Evolutionary conservation across 2,113 vertebrate genomes (phyloP).

Genomic region (Hydrochoerus hydrochaeris): DNA sequence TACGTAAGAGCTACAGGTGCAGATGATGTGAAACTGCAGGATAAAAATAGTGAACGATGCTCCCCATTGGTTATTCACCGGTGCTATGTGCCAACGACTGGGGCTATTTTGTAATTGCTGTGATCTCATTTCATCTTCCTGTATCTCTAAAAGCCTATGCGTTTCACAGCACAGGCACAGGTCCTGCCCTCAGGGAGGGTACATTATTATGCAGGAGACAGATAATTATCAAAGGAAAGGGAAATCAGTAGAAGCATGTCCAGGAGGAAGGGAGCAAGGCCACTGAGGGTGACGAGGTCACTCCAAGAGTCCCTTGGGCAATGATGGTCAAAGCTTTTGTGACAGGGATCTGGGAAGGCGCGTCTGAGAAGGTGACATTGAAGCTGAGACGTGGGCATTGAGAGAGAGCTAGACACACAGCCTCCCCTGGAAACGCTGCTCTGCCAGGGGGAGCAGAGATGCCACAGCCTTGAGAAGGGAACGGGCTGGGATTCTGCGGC

Average conservation of each 20-base stretch:
- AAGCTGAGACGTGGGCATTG: background rate
- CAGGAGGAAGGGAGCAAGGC: background rate
- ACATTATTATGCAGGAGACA: background rate
- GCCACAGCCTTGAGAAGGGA: background rate
- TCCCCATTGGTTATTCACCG: background rate
- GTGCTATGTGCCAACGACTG: too few species aligned
- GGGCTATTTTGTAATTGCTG: background rate
- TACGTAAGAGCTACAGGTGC: background rate
- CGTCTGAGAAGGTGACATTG: background rate
- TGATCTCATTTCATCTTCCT: background rate
- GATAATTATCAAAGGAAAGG: background rate
- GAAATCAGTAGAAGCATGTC: fast-evolving
- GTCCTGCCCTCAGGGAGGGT: background rate
- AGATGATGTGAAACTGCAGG: background rate
- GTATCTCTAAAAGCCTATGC: background rate
- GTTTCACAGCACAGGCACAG: background rate
- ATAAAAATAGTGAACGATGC: background rate
- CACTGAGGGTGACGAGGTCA: background rate
- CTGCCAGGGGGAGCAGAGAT: background rate
- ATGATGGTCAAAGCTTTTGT: too few species aligned
- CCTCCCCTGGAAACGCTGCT: too few species aligned
- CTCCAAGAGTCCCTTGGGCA: background rate
- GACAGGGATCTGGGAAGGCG: background rate
- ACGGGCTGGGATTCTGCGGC: too few species aligned
- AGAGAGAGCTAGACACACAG: background rate